These are phyloP conservation scores for Drosophila fungiperda DNA, from an alignment of 2,888 invertebrate genomes.

Conservation along the genomic window DNA sequence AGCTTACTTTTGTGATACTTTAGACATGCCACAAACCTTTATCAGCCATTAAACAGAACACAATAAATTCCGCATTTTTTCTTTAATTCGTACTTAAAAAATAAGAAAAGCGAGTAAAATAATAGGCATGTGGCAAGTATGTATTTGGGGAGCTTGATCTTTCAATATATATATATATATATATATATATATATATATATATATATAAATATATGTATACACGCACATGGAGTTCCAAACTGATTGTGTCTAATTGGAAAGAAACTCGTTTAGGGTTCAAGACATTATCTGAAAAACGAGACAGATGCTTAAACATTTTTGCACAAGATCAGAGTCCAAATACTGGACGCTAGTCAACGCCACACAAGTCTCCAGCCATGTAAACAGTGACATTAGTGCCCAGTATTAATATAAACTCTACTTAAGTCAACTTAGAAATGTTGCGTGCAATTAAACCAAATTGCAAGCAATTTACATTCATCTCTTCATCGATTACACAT, in stretches of 20 bases:
- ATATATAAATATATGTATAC: neutral
- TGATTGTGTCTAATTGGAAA: constrained; percentile 37
- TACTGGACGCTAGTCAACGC: constrained; percentile 15
- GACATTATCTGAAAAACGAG: constrained; percentile 21
- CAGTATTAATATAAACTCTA: neutral
- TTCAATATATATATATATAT: neutral
- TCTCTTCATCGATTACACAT: neutral
- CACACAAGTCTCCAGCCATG: neutral
- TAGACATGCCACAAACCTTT: neutral
- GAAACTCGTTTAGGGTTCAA: constrained; percentile 57
- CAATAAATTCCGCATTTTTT: neutral
- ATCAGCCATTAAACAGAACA: neutral
- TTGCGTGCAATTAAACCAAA: neutral
- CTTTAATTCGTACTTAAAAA: neutral
- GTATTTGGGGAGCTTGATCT: constrained; percentile 29
- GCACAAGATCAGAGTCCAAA: constrained; percentile 2
- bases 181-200: neutral
- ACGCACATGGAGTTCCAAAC: constrained; percentile 31
- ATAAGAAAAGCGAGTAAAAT: neutral
- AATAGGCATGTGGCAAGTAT: constrained; percentile 7
- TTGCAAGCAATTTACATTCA: neutral
- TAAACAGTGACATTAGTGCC: neutral
- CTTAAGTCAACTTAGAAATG: neutral
- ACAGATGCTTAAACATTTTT: constrained; percentile 30
- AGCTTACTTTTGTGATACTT: neutral